Conservation (phyloP, 2,113 vertebrate species). For the Platichthys flesus region DNA sequence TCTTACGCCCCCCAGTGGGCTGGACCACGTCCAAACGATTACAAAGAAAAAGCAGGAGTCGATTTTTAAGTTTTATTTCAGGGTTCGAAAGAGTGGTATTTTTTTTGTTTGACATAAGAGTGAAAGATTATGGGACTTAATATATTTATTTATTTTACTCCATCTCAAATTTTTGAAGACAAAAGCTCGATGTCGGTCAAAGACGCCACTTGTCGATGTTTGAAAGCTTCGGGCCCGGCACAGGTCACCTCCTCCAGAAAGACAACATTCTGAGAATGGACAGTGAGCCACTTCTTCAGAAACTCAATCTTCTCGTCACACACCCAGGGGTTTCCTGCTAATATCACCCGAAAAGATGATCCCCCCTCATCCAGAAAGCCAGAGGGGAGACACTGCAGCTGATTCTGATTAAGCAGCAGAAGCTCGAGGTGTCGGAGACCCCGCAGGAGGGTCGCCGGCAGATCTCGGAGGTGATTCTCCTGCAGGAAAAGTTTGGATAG, state of each 20-base stretch:
- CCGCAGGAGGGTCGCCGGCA: conserved; percentile 72
- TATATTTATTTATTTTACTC: neutral
- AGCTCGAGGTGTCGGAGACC: conserved; percentile 71
- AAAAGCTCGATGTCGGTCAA: conserved; percentile 45
- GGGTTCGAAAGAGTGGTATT: neutral
- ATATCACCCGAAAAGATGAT: conserved; percentile 70
- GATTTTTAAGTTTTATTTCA: conserved; percentile 21
- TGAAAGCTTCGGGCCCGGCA: conserved; percentile 46
- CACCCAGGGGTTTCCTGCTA: conserved; percentile 86
- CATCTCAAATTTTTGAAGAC: neutral
- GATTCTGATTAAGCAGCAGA: conserved; percentile 84
- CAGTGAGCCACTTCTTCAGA: conserved; percentile 78
- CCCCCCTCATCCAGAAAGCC: conserved; percentile 55
- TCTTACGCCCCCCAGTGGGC: conserved; percentile 50
- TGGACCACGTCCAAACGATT: conserved; percentile 31
- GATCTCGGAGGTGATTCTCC: conserved; percentile 75
- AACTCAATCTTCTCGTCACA: conserved; percentile 76
- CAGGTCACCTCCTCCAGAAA: conserved; percentile 69
- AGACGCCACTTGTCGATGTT: conserved; percentile 48
- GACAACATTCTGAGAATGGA: conserved; percentile 48
- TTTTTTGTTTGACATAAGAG: neutral
- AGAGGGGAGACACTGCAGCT: conserved; percentile 64
- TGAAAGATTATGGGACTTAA: neutral
- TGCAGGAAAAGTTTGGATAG: conserved; percentile 84
- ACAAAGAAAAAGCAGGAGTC: neutral